A percentile compares a stretch with the other conserved stretches of the same genome.
These are phyloP conservation scores for Drosophila jambulina DNA, from an alignment of 1,140 invertebrate species.

Conservation along the genomic window DNA sequence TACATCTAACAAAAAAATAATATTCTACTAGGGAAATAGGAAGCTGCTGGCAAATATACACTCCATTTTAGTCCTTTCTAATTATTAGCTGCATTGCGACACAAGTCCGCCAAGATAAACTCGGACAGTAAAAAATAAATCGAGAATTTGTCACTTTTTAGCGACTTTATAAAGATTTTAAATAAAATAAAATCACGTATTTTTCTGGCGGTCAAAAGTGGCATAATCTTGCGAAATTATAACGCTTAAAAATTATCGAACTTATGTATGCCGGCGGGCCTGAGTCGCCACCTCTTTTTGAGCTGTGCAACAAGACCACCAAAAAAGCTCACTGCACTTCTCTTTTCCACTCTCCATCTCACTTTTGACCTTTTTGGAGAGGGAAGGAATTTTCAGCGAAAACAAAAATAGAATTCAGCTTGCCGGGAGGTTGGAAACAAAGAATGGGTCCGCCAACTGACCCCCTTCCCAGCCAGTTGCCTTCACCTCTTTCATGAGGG, in stretches of 20 bases:
- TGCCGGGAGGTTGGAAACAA: background rate
- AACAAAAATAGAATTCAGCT: conserved; percentile 46
- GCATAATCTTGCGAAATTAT: too few relatives aligned
- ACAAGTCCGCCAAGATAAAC: too few relatives aligned
- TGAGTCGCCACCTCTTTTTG: background rate
- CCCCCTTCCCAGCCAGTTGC: conserved; percentile 6
- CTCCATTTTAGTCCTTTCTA: background rate
- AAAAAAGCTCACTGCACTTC: conserved; percentile 16
- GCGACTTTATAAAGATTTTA: too few relatives aligned
- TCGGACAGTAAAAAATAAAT: too few relatives aligned
- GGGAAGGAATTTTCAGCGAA: conserved; percentile 17
- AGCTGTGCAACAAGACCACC: background rate
- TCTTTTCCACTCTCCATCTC: conserved; percentile 1
- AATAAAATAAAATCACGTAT: too few relatives aligned
- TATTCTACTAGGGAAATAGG: background rate
- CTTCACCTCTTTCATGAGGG: background rate
- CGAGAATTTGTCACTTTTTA: too few relatives aligned
- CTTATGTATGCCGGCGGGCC: too few relatives aligned
- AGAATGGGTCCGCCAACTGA: conserved; percentile 16
- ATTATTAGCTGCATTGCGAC: too few relatives aligned
- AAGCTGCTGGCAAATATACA: background rate
- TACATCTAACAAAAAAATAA: background rate
- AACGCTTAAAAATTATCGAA: background rate
- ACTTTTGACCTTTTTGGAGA: conserved; percentile 47
- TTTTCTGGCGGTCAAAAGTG: too few relatives aligned